These are phyloP conservation scores for Agrilus planipennis DNA, from an alignment of 1,140 invertebrate species.

Conservation along the genomic window DNA sequence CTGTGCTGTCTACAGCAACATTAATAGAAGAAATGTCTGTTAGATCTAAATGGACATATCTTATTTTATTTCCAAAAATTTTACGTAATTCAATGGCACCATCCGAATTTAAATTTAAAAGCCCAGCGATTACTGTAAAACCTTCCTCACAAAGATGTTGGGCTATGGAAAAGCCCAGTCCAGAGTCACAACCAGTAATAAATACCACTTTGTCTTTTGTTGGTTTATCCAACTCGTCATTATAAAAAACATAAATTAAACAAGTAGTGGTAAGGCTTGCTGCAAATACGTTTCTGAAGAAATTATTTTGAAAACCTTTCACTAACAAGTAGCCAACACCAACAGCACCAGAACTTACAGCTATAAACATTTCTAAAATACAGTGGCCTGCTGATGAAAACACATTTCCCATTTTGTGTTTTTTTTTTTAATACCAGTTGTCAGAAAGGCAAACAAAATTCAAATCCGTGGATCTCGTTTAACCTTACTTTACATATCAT, in stretches of 20 bases:
- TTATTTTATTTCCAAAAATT: slow-evolving; percentile 29
- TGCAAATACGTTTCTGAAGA: too few species aligned
- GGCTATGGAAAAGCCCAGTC: slow-evolving; percentile 64
- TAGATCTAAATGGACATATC: slow-evolving; percentile 51
- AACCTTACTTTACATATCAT: too few species aligned
- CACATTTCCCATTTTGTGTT: too few species aligned
- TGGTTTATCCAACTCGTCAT: slow-evolving; percentile 12
- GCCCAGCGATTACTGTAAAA: slow-evolving; percentile 55
- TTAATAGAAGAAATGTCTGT: slow-evolving; percentile 46
- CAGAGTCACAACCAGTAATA: slow-evolving; percentile 73
- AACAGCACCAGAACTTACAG: too few species aligned
- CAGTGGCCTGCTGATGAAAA: too few species aligned
- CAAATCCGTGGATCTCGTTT: too few species aligned
- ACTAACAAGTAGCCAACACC: too few species aligned
- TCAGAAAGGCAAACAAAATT: too few species aligned
- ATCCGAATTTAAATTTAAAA: slow-evolving; percentile 40
- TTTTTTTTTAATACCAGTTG: too few species aligned
- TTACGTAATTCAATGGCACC: slow-evolving; percentile 30
- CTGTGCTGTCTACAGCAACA: slow-evolving; percentile 29
- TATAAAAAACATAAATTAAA: slow-evolving; percentile 20
- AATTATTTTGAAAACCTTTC: too few species aligned
- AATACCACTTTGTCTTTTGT: slow-evolving; percentile 42
- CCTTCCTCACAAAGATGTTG: slow-evolving; percentile 45
- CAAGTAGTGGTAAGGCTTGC: slow-evolving; percentile 24
- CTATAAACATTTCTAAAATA: too few species aligned